Percentiles rank a stretch among this genome's conserved stretches.
phyloP scores from a whole-genome alignment of 2,888 invertebrate genomes.

The Microchrysa polita region DNA sequence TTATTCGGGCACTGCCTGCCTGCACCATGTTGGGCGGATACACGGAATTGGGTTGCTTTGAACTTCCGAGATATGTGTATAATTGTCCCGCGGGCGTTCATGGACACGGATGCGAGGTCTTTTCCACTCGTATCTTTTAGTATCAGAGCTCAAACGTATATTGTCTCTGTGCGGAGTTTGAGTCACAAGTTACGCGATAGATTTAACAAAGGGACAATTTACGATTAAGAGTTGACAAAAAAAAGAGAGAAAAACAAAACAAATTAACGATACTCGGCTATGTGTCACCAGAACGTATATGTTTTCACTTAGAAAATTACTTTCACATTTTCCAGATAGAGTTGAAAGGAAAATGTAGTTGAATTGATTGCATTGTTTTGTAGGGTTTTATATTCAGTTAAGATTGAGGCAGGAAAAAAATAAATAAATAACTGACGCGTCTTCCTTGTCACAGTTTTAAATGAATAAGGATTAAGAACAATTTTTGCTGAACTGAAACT shows the following conservation, averaged over 20 bases:
- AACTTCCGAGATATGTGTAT: slow-evolving; percentile 38
- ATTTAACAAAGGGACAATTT: slow-evolving; percentile 33
- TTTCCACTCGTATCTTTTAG: too few relatives aligned
- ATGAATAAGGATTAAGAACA: too few relatives aligned
- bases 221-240: slow-evolving; percentile 23
- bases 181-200: slow-evolving; percentile 18
- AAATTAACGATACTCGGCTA: neutral
- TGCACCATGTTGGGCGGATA: neutral
- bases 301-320: slow-evolving; percentile 15
- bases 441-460: too few relatives aligned
- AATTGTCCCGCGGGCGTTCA: slow-evolving; percentile 9
- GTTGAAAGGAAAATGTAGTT: neutral
- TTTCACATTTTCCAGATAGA: slow-evolving; percentile 21
- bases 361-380: slow-evolving; percentile 7
- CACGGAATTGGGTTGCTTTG: slow-evolving; percentile 31
- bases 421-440: too few relatives aligned
- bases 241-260: neutral
- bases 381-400: neutral
- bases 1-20: neutral
- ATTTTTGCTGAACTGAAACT: too few relatives aligned
- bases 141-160: neutral
- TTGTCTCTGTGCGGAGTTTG: slow-evolving; percentile 9
- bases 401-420: too few relatives aligned
- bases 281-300: slow-evolving; percentile 36
- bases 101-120: too few relatives aligned